Conservation (phyloP, 2,888 invertebrate genomes). For the Clepsis dumicolana region DNA sequence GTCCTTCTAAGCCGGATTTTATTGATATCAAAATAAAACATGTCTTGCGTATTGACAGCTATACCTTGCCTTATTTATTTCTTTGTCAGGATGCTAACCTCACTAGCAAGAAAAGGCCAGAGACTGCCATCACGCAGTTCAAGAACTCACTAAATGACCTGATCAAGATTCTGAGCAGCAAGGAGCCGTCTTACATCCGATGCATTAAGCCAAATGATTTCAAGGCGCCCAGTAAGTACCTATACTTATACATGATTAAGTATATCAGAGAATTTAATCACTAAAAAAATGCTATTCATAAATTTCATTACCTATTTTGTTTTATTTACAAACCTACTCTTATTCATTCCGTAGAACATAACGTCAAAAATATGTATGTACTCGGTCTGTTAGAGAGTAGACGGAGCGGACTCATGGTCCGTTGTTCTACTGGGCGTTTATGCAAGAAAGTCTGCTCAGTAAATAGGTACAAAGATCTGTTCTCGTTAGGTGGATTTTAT, state of each 20-base stretch:
- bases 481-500: too few relatives aligned
- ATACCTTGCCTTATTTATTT: not conserved
- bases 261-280: too few relatives aligned
- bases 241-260: not conserved
- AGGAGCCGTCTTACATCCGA: conserved; percentile 97
- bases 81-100: conserved; percentile 83
- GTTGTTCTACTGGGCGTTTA: too few relatives aligned
- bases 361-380: too few relatives aligned
- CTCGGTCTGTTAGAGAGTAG: too few relatives aligned
- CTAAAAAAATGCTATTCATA: too few relatives aligned
- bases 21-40: not conserved
- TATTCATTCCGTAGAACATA: too few relatives aligned
- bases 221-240: conserved; percentile 88
- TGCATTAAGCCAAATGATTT: conserved; percentile 97
- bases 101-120: conserved; percentile 92
- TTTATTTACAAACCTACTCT: conserved; percentile 4
- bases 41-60: too few relatives aligned
- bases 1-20: conserved; percentile 2
- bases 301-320: too few relatives aligned
- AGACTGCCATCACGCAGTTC: conserved; percentile 96
- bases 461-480: too few relatives aligned
- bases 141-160: conserved; percentile 94
- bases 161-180: conserved; percentile 95
- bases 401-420: too few relatives aligned
- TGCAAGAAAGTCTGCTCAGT: too few relatives aligned